These are phyloP conservation scores for Leguminivora glycinivorella DNA, from an alignment of 1,140 invertebrate genomes.

Conservation along the genomic window DNA sequence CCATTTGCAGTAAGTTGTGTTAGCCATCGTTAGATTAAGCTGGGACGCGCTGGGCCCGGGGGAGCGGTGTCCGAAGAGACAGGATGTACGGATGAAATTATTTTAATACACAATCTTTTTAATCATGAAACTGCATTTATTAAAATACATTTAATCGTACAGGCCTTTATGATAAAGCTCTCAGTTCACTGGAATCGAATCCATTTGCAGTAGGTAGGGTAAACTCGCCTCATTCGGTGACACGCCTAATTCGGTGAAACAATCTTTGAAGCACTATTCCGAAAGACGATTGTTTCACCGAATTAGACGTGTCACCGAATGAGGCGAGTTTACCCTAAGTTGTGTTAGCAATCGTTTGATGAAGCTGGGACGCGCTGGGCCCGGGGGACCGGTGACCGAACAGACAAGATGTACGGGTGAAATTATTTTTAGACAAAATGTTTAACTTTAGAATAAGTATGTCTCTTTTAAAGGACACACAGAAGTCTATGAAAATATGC, in stretches of 20 bases:
- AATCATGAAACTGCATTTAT: no score
- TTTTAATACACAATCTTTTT: no score
- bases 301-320: no score
- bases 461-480: no score
- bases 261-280: no score
- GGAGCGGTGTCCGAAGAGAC: slow-evolving; percentile 39
- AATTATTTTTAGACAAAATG: no score
- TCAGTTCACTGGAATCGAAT: slow-evolving; percentile 67
- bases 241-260: no score
- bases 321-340: no score
- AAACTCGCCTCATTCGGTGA: no score
- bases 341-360: slow-evolving; percentile 68
- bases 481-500: no score
- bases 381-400: slow-evolving; percentile 45
- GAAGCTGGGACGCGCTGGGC: slow-evolving; percentile 60
- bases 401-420: background rate
- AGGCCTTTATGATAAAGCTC: slow-evolving; percentile 39
- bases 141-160: background rate
- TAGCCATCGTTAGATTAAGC: slow-evolving; percentile 70
- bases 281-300: no score
- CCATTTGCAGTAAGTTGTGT: slow-evolving; percentile 63
- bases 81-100: background rate
- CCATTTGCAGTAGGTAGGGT: slow-evolving; percentile 64
- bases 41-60: slow-evolving; percentile 54
- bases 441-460: no score